phyloP scores from a whole-genome alignment of 1,140 invertebrate species.

The Orussus abietinus region DNA sequence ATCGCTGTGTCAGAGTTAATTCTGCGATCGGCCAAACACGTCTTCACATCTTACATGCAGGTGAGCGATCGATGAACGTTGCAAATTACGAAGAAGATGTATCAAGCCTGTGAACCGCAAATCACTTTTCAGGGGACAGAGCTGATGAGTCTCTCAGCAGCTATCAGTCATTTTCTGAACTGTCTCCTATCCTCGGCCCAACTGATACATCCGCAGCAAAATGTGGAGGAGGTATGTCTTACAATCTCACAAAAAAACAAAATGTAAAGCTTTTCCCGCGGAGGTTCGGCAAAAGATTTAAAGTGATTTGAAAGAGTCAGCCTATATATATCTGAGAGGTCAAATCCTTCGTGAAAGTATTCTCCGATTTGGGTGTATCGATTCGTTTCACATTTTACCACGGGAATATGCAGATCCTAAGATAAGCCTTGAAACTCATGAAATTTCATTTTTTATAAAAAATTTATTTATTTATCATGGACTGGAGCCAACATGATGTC shows the following conservation, averaged over 20 bases:
- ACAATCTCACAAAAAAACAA: slow-evolving; percentile 10
- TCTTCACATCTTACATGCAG: slow-evolving; percentile 91
- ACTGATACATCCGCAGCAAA: slow-evolving; percentile 60
- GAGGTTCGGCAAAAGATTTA: no score
- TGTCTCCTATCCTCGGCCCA: slow-evolving; percentile 80
- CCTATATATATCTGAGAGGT: no score
- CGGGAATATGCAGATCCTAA: no score
- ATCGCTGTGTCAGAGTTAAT: slow-evolving; percentile 87
- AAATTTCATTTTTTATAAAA: no score
- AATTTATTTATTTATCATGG: no score
- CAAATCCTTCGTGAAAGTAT: no score
- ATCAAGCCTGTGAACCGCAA: slow-evolving; percentile 10
- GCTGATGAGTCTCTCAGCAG: slow-evolving; percentile 81
- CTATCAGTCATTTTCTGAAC: slow-evolving; percentile 93
- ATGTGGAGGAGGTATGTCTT: slow-evolving; percentile 62
- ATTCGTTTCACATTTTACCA: no score
- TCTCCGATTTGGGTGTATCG: no score
- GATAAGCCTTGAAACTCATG: no score
- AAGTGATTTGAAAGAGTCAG: no score
- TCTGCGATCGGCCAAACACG: slow-evolving; percentile 83
- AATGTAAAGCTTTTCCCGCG: no score
- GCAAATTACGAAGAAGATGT: slow-evolving; percentile 3
- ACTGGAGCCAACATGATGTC: no score
- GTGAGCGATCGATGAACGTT: slow-evolving; percentile 40
- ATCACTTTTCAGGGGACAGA: slow-evolving; percentile 65